Base-by-base conservation (phyloP, 2,797 vertebrate genomes). In the Urocyon cinereoargenteus region DNA sequence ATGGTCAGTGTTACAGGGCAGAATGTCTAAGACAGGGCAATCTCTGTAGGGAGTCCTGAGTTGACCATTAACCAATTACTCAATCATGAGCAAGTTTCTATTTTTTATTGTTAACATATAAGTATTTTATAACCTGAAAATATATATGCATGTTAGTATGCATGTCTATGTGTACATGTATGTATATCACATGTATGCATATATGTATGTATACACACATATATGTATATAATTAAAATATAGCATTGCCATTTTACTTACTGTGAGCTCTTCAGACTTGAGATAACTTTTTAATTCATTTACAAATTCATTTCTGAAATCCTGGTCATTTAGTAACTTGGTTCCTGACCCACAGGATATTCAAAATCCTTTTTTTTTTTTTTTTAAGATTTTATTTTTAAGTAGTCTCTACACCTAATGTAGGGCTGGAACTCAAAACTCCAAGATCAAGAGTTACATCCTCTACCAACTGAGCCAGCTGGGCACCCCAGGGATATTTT, bases 61-160 rank as follows among this genome's bases (percentile, higher is more conserved):
- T 55, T 34, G 77, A 2, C n/a, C 22, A 61, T 3, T 64, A 94
- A n/a, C 15, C 64, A 90, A 82, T 61, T 59, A 84, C 64, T 84
- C 28, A 66, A 18, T 16, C 15, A 64, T 57, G 68, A 68, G 8
- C 19, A 88, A 70, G 11, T 77, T 94, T 28, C 36, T 92, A 2
- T 34, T 86, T 57, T 55, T 82, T 55, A 78, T 4, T 45, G 19
- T n/a, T 2, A 78, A 53, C 5, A 59, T 26, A 3, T 49, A 64
- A 62, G 36, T 53, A 53, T 79, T 86, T 81, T 86, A 21, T 87
- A 93, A 66, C 3, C 40, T 70, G 15, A 81, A 81, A 86, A 68
- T 45, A 75, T 59, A 51, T 59, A 36, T 78, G 21, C 26, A 83
- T 19, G 16, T 59, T 66, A 83, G 18, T 5, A 55, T 62, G 4